phyloP scores from a whole-genome alignment of 2,113 vertebrate genomes.

The Blennius ocellaris region DNA sequence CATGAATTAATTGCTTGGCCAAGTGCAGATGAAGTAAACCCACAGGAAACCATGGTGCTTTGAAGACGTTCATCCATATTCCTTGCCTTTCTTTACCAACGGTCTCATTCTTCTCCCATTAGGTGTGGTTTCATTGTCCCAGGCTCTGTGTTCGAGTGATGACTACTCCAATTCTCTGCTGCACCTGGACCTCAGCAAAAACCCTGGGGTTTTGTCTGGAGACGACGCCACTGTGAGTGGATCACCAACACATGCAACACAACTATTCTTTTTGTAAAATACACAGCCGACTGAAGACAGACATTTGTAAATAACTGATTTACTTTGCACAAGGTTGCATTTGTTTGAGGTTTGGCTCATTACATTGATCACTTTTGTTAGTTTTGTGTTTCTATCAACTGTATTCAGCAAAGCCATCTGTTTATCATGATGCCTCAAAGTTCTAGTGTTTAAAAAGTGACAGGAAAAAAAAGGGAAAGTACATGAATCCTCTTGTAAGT shows the following conservation, averaged over 20 bases:
- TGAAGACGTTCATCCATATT: slow-evolving; percentile 6
- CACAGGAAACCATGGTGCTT: background rate
- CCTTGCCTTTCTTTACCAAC: background rate
- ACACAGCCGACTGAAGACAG: too few relatives aligned
- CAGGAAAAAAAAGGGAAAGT: background rate
- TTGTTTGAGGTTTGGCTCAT: background rate
- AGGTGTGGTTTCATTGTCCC: slow-evolving; percentile 90
- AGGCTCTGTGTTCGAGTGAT: slow-evolving; percentile 89
- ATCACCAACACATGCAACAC: background rate
- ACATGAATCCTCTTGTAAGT: background rate
- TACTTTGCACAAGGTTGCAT: background rate
- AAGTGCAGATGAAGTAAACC: slow-evolving; percentile 14
- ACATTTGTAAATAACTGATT: too few relatives aligned
- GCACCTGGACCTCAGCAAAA: slow-evolving; percentile 91
- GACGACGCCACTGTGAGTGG: slow-evolving; percentile 89
- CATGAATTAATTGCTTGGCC: slow-evolving; percentile 30
- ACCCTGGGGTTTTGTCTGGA: slow-evolving; percentile 89
- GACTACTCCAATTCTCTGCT: slow-evolving; percentile 91
- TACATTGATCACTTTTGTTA: background rate
- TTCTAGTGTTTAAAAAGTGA: background rate
- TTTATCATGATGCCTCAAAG: background rate
- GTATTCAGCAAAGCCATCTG: background rate
- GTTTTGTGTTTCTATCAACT: background rate
- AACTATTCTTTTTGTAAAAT: background rate
- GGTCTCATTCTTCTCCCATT: background rate